These are phyloP conservation scores for Adelphocoris suturalis DNA, from an alignment of 2,888 invertebrate genomes.

Conservation along the genomic window DNA sequence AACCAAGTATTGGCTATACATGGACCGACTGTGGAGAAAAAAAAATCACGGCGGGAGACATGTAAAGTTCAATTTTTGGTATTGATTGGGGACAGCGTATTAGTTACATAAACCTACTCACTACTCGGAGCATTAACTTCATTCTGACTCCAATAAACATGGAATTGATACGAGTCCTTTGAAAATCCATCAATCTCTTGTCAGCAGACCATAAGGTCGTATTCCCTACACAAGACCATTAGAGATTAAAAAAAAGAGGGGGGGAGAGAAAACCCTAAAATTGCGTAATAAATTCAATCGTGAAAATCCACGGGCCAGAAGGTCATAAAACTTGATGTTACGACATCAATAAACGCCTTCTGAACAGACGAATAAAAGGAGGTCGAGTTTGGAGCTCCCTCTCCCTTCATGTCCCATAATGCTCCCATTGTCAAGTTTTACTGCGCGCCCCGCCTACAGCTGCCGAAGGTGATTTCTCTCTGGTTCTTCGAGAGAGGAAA, in stretches of 20 bases:
- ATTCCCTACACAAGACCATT: not conserved
- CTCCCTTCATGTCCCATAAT: constrained; percentile 20
- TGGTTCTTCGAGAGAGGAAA: not conserved
- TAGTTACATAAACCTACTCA: no score
- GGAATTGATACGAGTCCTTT: no score
- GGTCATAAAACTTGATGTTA: constrained; percentile 55
- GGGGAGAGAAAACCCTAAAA: not conserved
- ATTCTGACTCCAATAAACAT: no score
- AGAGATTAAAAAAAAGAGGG: not conserved
- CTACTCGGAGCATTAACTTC: no score
- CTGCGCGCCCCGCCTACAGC: not conserved
- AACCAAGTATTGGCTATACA: no score
- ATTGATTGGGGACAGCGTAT: no score
- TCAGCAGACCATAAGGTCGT: not conserved
- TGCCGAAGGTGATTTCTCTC: not conserved
- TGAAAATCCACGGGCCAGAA: constrained; percentile 41
- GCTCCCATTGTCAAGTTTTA: constrained; percentile 50
- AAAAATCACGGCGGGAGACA: no score
- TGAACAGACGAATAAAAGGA: not conserved
- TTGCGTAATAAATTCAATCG: constrained; percentile 63
- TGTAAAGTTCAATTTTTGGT: no score
- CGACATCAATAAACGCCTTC: constrained; percentile 60
- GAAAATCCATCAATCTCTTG: no score
- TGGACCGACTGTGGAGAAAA: no score
- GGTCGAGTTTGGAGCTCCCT: not conserved